Conservation (phyloP, 2,888 invertebrate species). For the Melanotus villosus region DNA sequence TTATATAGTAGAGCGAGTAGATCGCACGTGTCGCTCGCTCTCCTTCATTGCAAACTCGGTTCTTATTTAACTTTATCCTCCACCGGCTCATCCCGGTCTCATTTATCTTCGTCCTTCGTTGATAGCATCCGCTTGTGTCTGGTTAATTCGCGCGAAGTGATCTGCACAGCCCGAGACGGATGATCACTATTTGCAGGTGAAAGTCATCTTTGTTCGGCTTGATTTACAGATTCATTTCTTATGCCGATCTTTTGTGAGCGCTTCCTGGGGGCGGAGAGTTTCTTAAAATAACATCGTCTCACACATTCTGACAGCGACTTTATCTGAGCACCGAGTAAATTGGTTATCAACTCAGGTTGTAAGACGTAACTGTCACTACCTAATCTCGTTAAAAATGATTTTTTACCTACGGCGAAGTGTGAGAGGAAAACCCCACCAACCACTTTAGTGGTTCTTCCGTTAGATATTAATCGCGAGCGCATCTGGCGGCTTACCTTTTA, state of each 20-base stretch:
- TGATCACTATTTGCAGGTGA: slow-evolving; percentile 49
- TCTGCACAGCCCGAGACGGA: slow-evolving; percentile 49
- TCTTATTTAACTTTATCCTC: slow-evolving; percentile 46
- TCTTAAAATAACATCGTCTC: slow-evolving; percentile 11
- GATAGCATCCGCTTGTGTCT: slow-evolving; percentile 49
- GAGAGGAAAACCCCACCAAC: not conserved
- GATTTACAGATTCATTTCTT: slow-evolving; percentile 45
- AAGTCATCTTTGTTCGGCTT: slow-evolving; percentile 42
- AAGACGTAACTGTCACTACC: slow-evolving; percentile 7
- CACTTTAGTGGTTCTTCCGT: not conserved
- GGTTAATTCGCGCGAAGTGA: slow-evolving; percentile 53
- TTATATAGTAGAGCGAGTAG: slow-evolving; percentile 35
- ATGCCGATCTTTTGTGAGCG: slow-evolving; percentile 29
- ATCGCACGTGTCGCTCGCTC: slow-evolving; percentile 39
- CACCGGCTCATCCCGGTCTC: slow-evolving; percentile 32
- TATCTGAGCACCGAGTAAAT: slow-evolving; percentile 21
- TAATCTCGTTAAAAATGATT: slow-evolving; percentile 32
- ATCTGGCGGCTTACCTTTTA: slow-evolving; percentile 54
- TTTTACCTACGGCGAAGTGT: slow-evolving; percentile 9
- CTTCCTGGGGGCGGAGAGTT: not conserved
- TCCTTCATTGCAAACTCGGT: slow-evolving; percentile 37
- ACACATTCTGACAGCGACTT: slow-evolving; percentile 37
- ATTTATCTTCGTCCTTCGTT: slow-evolving; percentile 52
- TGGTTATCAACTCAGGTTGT: slow-evolving; percentile 19
- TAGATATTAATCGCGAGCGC: slow-evolving; percentile 47